Percentiles rank a stretch among this genome's conserved stretches.
Conservation (phyloP, 2,888 invertebrate species). For the Arctia plantaginis region DNA sequence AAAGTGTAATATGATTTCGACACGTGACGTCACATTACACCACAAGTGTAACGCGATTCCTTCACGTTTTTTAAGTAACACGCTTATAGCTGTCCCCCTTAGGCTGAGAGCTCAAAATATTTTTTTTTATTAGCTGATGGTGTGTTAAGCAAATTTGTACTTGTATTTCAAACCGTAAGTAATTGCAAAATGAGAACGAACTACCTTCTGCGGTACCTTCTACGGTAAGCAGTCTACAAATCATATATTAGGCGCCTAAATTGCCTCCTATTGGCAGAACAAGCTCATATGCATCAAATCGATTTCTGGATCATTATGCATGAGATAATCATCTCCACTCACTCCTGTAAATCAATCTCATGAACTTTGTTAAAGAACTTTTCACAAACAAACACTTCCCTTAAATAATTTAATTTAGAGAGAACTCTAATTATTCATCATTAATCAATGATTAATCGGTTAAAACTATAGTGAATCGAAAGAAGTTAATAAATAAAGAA, state of each 20-base stretch:
- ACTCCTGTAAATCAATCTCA: not conserved
- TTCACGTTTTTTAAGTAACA: conserved; percentile 32
- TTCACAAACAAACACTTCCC: too few species aligned
- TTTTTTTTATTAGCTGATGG: not conserved
- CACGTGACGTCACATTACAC: conserved; percentile 25
- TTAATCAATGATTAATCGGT: too few species aligned
- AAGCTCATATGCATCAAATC: not conserved
- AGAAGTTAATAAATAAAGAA: too few species aligned
- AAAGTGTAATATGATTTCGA: conserved; percentile 13
- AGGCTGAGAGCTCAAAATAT: conserved; percentile 3
- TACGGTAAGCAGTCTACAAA: not conserved
- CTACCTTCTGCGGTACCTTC: not conserved
- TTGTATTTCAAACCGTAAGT: not conserved
- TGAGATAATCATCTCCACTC: too few species aligned
- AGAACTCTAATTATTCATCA: too few species aligned
- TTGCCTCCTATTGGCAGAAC: not conserved
- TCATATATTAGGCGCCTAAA: not conserved
- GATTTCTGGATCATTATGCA: not conserved
- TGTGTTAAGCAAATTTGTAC: too few species aligned
- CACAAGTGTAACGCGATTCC: conserved; percentile 28
- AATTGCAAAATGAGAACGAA: not conserved
- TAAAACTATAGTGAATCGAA: too few species aligned
- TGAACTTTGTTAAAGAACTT: not conserved
- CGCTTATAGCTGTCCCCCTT: not conserved
- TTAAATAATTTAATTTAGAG: too few species aligned